phyloP scores from a whole-genome alignment of 2,797 vertebrate genomes.

The Gallinago stenura region DNA sequence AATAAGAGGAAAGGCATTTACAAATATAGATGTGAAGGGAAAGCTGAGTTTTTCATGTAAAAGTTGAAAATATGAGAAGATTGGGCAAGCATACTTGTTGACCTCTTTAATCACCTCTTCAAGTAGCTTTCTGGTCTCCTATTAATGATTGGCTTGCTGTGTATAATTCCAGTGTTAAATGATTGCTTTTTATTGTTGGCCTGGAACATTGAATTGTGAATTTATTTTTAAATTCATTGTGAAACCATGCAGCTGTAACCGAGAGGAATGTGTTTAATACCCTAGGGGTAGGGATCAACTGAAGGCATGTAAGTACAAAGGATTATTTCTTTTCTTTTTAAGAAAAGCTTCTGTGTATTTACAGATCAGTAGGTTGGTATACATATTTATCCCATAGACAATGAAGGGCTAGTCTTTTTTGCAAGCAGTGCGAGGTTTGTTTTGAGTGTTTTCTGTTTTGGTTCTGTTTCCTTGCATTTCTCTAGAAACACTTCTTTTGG shows the following conservation, averaged over 20 bases:
- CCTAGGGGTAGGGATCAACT: background rate
- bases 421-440: background rate
- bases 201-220: background rate
- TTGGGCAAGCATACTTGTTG: background rate
- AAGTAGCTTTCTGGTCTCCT: background rate
- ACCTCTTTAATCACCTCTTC: background rate
- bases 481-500: background rate
- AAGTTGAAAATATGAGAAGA: background rate
- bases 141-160: background rate
- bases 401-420: background rate
- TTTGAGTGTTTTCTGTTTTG: background rate
- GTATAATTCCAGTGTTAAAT: background rate
- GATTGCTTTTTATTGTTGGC: background rate
- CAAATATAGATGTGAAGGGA: background rate
- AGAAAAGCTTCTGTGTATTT: constrained; percentile 23
- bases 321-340: constrained; percentile 28
- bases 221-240: background rate
- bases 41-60: background rate
- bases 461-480: background rate
- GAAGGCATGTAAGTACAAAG: constrained; percentile 17
- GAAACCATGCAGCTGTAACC: background rate
- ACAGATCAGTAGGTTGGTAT: constrained; percentile 22
- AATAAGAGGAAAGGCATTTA: background rate
- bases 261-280: constrained; percentile 3
- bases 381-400: constrained; percentile 18